These are phyloP conservation scores for Scalopus aquaticus DNA, from an alignment of 2,113 vertebrate species.

Conservation along the genomic window DNA sequence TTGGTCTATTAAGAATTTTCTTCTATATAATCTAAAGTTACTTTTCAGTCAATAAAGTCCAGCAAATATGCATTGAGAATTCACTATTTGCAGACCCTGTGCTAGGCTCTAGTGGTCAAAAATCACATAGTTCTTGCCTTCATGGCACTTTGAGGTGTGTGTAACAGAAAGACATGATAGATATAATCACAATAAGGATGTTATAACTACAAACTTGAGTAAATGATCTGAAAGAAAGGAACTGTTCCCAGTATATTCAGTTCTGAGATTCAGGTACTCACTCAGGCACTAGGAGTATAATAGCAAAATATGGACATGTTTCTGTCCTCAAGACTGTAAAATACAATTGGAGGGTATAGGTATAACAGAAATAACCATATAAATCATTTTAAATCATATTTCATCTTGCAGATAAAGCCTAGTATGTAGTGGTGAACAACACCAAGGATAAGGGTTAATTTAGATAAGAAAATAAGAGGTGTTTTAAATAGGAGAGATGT, in stretches of 20 bases:
- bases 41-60: not conserved
- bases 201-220: not conserved
- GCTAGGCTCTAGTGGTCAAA: not conserved
- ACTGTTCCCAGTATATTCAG: not conserved
- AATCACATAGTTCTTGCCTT: not conserved
- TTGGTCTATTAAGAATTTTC: not conserved
- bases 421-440: not conserved
- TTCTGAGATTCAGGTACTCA: not conserved
- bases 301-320: not conserved
- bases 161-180: not conserved
- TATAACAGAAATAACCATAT: not conserved
- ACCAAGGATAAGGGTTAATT: not conserved
- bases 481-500: not conserved
- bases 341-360: not conserved
- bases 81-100: not conserved
- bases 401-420: not conserved
- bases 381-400: not conserved
- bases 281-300: not conserved
- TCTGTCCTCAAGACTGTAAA: not conserved
- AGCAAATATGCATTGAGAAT: not conserved
- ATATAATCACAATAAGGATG: not conserved
- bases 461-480: not conserved
- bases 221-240: not conserved
- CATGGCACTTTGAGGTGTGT: not conserved
- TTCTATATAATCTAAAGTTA: not conserved